phyloP scores from a whole-genome alignment of 2,113 vertebrate species.

The Lepus timidus region DNA sequence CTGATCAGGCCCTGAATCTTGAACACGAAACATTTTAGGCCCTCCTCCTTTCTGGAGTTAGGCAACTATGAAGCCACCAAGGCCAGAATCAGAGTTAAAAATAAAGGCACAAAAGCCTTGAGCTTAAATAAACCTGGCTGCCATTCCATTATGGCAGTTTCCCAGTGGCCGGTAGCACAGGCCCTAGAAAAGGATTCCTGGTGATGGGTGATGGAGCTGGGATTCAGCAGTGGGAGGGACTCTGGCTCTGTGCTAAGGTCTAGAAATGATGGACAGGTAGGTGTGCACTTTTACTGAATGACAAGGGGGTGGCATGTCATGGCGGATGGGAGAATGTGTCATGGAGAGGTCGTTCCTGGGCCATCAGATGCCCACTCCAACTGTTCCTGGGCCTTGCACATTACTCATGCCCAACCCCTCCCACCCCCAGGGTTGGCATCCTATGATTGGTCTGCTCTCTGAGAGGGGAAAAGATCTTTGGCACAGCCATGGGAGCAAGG shows the following conservation, averaged over 20 bases:
- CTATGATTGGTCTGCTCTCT: constrained; percentile 81
- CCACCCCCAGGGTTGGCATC: background rate
- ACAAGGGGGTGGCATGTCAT: background rate
- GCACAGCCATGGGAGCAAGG: constrained; percentile 81
- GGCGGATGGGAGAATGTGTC: constrained; percentile 32
- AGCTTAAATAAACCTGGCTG: background rate
- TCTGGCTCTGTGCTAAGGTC: background rate
- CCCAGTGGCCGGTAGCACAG: background rate
- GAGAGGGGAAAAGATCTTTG: constrained; percentile 82
- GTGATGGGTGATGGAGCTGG: fast-evolving
- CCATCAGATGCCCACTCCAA: constrained; percentile 74
- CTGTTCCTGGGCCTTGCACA: constrained; percentile 75
- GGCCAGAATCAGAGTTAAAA: constrained; percentile 1
- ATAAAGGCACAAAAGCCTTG: background rate
- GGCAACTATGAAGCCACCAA: constrained; percentile 6
- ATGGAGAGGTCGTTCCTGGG: constrained; percentile 65
- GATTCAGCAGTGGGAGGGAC: background rate
- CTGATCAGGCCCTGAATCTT: constrained; percentile 3
- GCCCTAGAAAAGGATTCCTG: background rate
- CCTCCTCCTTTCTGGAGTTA: constrained; percentile 26
- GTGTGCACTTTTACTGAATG: background rate
- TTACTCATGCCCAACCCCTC: constrained; percentile 79
- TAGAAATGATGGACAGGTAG: background rate
- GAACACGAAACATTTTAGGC: background rate
- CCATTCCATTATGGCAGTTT: background rate